Conservation (phyloP, 1,140 invertebrate genomes). For the Drosophila pectinifera region DNA sequence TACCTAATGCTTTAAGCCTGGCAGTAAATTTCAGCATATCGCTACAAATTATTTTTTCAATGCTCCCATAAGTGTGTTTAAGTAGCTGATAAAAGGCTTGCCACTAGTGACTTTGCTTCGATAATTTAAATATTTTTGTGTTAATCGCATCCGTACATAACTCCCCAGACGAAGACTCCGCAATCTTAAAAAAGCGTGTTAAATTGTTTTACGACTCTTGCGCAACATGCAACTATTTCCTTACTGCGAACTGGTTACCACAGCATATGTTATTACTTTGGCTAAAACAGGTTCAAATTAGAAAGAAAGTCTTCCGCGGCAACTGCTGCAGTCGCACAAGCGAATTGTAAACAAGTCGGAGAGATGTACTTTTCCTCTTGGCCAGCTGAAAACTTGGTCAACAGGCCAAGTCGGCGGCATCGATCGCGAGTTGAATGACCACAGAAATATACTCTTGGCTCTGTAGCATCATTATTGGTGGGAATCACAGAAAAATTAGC, state of each 20-base stretch:
- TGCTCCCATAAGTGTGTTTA: too few species aligned
- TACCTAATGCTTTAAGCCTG: too few species aligned
- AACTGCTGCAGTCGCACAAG: slow-evolving; percentile 33
- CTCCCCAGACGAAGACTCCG: neutral
- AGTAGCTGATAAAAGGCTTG: too few species aligned
- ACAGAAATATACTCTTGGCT: slow-evolving; percentile 26
- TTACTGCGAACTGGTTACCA: slow-evolving; percentile 35
- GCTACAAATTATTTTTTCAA: neutral
- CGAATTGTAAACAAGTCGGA: slow-evolving; percentile 64
- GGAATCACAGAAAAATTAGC: neutral
- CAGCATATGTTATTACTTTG: slow-evolving; percentile 33
- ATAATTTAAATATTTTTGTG: neutral
- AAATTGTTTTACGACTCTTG: slow-evolving; percentile 13
- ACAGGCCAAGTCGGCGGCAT: slow-evolving; percentile 11
- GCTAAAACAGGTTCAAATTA: slow-evolving; percentile 69
- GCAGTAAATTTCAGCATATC: too few species aligned
- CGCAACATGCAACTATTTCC: slow-evolving; percentile 46
- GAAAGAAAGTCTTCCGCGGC: slow-evolving; percentile 70
- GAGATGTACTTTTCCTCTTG: slow-evolving; percentile 14
- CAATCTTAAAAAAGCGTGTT: slow-evolving; percentile 14
- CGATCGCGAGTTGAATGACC: slow-evolving; percentile 71
- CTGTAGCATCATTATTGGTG: slow-evolving; percentile 3
- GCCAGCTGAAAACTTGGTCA: slow-evolving; percentile 62
- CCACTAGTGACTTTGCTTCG: neutral
- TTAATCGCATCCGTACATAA: too few species aligned